Evolutionary conservation across 2,113 vertebrate genomes (phyloP).

Genomic region (Carlito syrichta): DNA sequence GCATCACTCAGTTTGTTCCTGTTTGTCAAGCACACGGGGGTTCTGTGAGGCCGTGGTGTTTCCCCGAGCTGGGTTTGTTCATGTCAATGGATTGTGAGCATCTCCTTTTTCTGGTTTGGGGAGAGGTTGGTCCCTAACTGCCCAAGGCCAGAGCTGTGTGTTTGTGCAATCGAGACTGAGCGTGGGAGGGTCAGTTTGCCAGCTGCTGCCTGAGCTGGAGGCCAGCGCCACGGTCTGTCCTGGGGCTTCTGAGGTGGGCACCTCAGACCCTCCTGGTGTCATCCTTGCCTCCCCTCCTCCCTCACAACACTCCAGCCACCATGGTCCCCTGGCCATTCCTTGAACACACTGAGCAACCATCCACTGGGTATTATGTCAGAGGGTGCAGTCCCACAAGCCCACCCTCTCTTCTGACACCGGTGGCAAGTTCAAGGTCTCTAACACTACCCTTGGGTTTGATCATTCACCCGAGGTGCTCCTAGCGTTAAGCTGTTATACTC

Average conservation of each 20-base stretch:
- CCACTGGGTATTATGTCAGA: neutral
- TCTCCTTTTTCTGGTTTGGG: neutral
- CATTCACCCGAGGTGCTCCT: neutral
- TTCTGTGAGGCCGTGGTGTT: fast-evolving
- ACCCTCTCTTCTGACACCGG: neutral
- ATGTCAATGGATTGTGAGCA: fast-evolving
- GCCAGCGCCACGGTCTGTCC: neutral
- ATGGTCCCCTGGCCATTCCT: neutral
- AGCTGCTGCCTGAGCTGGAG: neutral
- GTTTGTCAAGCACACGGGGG: neutral
- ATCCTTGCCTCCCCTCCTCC: neutral
- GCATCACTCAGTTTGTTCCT: neutral
- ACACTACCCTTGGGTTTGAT: neutral
- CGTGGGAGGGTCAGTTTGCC: too few species aligned
- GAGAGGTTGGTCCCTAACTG: neutral
- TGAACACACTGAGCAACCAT: too few species aligned
- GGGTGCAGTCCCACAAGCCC: neutral
- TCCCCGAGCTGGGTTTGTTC: neutral
- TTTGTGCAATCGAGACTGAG: neutral
- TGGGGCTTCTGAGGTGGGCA: neutral
- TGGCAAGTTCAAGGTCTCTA: neutral
- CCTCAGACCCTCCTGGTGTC: neutral
- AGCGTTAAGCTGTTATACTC: neutral
- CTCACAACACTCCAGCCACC: neutral
- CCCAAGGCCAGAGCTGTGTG: neutral